Evolutionary conservation across 1,140 invertebrate species (phyloP).

Genomic region (Cyrtorhinus lividipennis): DNA sequence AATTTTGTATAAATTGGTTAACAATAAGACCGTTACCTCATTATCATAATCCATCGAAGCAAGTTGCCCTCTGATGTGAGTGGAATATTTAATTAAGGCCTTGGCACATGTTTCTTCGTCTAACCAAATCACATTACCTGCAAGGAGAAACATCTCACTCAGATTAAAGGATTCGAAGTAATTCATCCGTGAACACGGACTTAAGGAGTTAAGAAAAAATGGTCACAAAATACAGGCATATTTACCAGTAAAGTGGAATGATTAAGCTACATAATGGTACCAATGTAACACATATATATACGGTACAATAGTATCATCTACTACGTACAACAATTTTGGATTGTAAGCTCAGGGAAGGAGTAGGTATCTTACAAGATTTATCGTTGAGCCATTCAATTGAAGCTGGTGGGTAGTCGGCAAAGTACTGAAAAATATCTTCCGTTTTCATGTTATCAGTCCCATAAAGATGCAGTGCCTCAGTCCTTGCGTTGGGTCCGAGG

Average conservation of each 20-base stretch:
- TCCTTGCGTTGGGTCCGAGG: constrained; percentile 42
- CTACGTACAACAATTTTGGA: too few species aligned
- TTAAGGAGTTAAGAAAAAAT: too few species aligned
- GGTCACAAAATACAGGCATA: too few species aligned
- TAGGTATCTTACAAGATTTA: constrained; percentile 43
- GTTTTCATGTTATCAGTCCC: constrained; percentile 60
- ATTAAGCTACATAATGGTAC: too few species aligned
- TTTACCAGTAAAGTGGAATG: too few species aligned
- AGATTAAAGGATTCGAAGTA: too few species aligned
- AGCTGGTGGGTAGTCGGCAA: constrained; percentile 52
- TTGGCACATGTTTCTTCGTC: constrained; percentile 53
- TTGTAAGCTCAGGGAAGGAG: too few species aligned
- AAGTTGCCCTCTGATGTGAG: constrained; percentile 22
- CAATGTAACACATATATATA: too few species aligned
- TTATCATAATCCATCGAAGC: constrained; percentile 7
- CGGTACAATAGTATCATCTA: too few species aligned
- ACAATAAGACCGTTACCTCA: too few species aligned
- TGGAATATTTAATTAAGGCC: constrained; percentile 35
- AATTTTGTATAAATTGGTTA: too few species aligned
- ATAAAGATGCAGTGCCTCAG: constrained; percentile 57
- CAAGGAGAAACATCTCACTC: constrained; percentile 18
- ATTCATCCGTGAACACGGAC: too few species aligned
- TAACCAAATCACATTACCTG: constrained; percentile 62
- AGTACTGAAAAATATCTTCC: constrained; percentile 63
- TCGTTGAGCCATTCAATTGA: constrained; percentile 70